These are phyloP conservation scores for Morelia viridis DNA, from an alignment of 2,797 vertebrate genomes.

Conservation along the genomic window DNA sequence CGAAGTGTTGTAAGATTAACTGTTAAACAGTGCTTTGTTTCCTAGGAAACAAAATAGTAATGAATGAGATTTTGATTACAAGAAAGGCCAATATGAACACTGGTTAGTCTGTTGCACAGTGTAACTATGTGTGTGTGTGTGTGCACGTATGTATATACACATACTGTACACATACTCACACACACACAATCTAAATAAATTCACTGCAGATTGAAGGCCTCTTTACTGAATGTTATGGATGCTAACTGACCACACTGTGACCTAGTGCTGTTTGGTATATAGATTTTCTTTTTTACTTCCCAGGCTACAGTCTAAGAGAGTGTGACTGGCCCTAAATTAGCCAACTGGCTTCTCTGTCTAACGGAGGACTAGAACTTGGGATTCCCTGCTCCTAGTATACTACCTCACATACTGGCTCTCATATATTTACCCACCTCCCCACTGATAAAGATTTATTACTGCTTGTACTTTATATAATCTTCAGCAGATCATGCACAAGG, in stretches of 20 bases:
- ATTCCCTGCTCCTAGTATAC: background rate
- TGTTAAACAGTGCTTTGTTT: slow-evolving; percentile 92
- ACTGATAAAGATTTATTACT: background rate
- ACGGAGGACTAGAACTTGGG: background rate
- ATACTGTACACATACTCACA: background rate
- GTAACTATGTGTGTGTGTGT: background rate
- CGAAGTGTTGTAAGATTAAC: slow-evolving; percentile 97
- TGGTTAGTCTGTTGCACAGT: background rate
- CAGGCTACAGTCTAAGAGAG: background rate
- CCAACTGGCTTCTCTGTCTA: background rate
- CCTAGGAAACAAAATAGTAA: slow-evolving; percentile 72
- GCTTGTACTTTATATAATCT: background rate
- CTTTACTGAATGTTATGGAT: background rate
- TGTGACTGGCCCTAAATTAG: background rate
- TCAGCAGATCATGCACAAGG: background rate
- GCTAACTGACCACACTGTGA: background rate
- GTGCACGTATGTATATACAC: too few species aligned
- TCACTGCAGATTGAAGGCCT: background rate
- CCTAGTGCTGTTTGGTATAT: background rate
- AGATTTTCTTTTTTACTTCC: background rate
- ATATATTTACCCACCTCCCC: background rate
- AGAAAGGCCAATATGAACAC: background rate
- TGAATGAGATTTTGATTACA: slow-evolving; percentile 13
- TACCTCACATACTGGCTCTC: background rate
- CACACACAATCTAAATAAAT: background rate